phyloP scores from a whole-genome alignment of 1,140 invertebrate species.

The Cardiocondyla obscurior region DNA sequence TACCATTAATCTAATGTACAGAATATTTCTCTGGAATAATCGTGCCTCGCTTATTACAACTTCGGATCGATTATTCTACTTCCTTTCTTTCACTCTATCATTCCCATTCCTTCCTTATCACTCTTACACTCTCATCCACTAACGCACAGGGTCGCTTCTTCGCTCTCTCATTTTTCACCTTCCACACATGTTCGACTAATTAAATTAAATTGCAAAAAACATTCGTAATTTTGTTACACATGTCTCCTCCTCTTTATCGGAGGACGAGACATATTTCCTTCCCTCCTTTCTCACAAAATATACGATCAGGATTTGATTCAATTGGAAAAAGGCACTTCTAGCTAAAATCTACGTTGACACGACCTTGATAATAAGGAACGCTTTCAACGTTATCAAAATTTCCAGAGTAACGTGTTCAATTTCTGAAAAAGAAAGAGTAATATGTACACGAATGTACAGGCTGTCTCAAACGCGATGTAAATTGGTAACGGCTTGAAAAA shows the following conservation, averaged over 20 bases:
- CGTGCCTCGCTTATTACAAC: slow-evolving; percentile 60
- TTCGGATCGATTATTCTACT: slow-evolving; percentile 58
- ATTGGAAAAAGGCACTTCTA: slow-evolving; percentile 39
- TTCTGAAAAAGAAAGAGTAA: slow-evolving; percentile 2
- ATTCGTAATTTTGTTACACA: not conserved
- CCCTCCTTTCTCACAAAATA: slow-evolving; percentile 16
- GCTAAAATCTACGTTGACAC: not conserved
- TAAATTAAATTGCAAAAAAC: slow-evolving; percentile 18
- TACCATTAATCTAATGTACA: slow-evolving; percentile 56
- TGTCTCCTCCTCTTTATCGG: not conserved
- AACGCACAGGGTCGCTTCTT: not conserved
- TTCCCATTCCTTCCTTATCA: not conserved
- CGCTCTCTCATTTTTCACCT: not conserved
- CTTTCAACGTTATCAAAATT: not conserved
- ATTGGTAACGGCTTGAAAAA: not conserved
- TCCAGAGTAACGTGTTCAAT: not conserved
- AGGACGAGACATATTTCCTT: not conserved
- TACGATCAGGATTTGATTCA: slow-evolving; percentile 14
- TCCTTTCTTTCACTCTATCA: slow-evolving; percentile 4
- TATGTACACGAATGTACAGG: slow-evolving; percentile 1
- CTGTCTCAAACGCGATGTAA: slow-evolving; percentile 28
- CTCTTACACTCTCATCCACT: not conserved
- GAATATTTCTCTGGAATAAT: slow-evolving; percentile 62
- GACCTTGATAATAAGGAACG: not conserved
- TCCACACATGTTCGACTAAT: not conserved